A percentile compares a stretch with the other conserved stretches of the same genome.
Conservation (phyloP, 2,888 invertebrate genomes). For the Acleris emargana region DNA sequence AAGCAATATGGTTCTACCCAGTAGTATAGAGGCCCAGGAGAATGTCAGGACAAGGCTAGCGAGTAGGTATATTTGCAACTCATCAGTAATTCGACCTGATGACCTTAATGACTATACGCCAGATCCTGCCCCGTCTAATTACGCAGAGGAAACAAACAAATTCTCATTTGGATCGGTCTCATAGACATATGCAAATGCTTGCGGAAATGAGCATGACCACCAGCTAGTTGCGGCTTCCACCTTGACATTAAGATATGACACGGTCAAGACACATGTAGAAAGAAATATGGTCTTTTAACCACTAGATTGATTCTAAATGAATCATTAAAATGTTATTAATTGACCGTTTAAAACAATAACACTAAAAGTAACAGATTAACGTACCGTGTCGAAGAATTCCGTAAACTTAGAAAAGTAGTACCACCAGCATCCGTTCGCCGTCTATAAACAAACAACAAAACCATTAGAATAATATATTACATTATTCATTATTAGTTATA, state of each 20-base stretch:
- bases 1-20: no score
- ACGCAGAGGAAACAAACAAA: conserved; percentile 40
- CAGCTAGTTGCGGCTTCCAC: conserved; percentile 30
- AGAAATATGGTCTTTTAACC: background rate
- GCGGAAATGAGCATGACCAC: conserved; percentile 45
- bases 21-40: no score
- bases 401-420: conserved; percentile 97
- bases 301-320: no score
- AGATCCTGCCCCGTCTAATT: background rate
- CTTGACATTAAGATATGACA: conserved; percentile 47
- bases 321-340: no score
- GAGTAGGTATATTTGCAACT: no score
- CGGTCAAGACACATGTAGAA: background rate
- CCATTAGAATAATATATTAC: conserved; percentile 11
- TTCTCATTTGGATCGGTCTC: conserved; percentile 40
- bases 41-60: background rate
- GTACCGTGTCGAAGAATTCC: conserved; percentile 95
- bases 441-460: conserved; percentile 79
- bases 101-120: background rate
- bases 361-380: conserved; percentile 43
- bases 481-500: background rate
- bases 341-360: no score
- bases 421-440: conserved; percentile 95
- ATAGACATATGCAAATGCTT: conserved; percentile 44
- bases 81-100: conserved; percentile 5